phyloP scores from a whole-genome alignment of 1,140 invertebrate species.

The Heliconius nattereri region DNA sequence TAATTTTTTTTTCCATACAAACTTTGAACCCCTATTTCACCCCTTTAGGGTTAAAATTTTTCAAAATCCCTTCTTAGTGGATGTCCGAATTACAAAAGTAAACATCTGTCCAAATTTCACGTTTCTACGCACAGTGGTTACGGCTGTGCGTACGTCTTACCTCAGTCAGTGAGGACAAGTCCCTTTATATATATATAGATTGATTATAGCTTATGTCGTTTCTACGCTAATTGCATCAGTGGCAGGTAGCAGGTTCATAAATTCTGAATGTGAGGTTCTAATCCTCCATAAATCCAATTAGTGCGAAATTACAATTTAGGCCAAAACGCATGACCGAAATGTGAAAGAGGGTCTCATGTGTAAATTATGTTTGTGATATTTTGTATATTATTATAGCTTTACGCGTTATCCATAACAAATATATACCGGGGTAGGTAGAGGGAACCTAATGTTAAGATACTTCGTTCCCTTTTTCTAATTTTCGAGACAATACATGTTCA shows the following conservation, averaged over 20 bases:
- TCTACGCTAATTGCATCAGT: neutral
- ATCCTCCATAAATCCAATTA: slow-evolving; percentile 10
- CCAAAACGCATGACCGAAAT: slow-evolving; percentile 10
- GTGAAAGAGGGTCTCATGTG: neutral
- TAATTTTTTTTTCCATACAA: too few species aligned
- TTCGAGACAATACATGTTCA: too few species aligned
- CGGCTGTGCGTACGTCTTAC: too few species aligned
- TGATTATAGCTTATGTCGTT: neutral
- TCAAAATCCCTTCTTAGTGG: too few species aligned
- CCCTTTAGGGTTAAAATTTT: too few species aligned
- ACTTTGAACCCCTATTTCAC: too few species aligned
- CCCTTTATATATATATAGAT: too few species aligned
- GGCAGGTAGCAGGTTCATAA: neutral
- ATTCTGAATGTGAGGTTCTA: neutral
- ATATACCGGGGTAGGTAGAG: neutral
- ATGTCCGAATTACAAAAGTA: too few species aligned
- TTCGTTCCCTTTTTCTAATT: neutral
- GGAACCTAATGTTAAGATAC: neutral
- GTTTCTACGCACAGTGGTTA: too few species aligned
- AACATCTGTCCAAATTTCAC: too few species aligned
- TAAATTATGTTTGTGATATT: neutral
- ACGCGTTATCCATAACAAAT: neutral
- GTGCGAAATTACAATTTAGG: slow-evolving; percentile 2
- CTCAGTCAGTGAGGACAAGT: too few species aligned
- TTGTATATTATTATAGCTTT: neutral